Conservation (phyloP, 2,888 invertebrate genomes). For the Pachycephus smyrnensis region DNA sequence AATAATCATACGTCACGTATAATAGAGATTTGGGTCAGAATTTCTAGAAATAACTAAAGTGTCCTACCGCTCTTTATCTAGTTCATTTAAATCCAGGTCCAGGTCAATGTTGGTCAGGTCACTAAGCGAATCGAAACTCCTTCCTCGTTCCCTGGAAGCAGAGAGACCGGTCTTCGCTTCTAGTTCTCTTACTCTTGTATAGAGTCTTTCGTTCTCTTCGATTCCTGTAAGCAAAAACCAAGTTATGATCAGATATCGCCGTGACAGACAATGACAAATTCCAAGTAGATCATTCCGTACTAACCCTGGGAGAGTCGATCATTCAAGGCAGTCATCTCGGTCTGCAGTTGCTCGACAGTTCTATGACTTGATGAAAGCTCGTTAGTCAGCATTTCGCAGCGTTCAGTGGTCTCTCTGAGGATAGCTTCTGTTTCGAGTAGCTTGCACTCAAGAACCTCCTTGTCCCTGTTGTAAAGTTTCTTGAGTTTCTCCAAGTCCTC, state of each 20-base stretch:
- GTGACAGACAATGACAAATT: not conserved
- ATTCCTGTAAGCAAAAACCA: slow-evolving; percentile 65
- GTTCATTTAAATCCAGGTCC: slow-evolving; percentile 78
- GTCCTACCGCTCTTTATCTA: slow-evolving; percentile 75
- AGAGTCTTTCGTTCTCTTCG: slow-evolving; percentile 82
- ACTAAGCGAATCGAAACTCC: slow-evolving; percentile 82
- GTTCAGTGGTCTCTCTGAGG: slow-evolving; percentile 76
- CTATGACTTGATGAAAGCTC: slow-evolving; percentile 77
- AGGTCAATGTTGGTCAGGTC: slow-evolving; percentile 85
- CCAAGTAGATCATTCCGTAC: not conserved
- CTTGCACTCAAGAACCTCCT: slow-evolving; percentile 76
- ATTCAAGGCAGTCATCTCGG: slow-evolving; percentile 76
- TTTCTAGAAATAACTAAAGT: slow-evolving; percentile 37
- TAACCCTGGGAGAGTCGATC: slow-evolving; percentile 74
- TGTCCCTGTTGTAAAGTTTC: slow-evolving; percentile 74
- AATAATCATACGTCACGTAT: not conserved
- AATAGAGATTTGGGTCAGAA: not conserved
- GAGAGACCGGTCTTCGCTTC: slow-evolving; percentile 73
- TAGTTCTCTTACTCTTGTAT: slow-evolving; percentile 78
- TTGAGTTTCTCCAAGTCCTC: slow-evolving; percentile 75
- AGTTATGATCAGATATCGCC: not conserved
- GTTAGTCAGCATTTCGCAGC: slow-evolving; percentile 74
- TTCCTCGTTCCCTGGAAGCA: slow-evolving; percentile 72
- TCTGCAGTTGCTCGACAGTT: slow-evolving; percentile 75
- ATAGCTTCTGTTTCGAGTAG: slow-evolving; percentile 77